These are phyloP conservation scores for Poeciliopsis paucimaculata DNA, from an alignment of 2,797 vertebrate species.

Conservation along the genomic window DNA sequence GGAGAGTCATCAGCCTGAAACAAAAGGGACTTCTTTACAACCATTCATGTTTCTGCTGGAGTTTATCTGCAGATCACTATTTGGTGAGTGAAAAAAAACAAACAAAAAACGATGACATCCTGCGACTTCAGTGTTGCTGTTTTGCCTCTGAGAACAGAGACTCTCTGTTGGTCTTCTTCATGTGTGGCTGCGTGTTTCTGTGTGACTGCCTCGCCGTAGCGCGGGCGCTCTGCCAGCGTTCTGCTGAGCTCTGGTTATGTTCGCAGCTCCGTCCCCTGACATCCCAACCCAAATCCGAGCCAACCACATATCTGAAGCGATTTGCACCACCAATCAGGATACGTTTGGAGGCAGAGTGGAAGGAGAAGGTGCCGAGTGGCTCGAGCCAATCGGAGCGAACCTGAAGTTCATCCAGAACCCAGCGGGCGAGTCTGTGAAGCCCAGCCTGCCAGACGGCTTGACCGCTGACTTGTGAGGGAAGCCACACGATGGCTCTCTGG, in stretches of 20 bases:
- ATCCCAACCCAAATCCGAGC: constrained; percentile 69
- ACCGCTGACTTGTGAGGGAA: constrained; percentile 57
- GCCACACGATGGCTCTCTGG: constrained; percentile 44
- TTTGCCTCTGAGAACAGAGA: constrained; percentile 27
- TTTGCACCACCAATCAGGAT: constrained; percentile 68
- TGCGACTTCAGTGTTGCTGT: constrained; percentile 19
- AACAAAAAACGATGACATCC: not conserved
- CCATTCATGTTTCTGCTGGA: constrained; percentile 48
- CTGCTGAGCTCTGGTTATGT: constrained; percentile 71
- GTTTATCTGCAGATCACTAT: constrained; percentile 7
- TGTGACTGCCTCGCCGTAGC: constrained; percentile 62
- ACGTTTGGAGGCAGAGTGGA: constrained; percentile 44
- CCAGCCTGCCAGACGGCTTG: constrained; percentile 68
- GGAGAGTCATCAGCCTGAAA: constrained; percentile 47
- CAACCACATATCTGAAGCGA: constrained; percentile 60
- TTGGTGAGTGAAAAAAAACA: not conserved
- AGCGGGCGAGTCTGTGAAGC: constrained; percentile 71
- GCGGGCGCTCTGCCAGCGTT: constrained; percentile 76
- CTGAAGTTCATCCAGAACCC: constrained; percentile 64
- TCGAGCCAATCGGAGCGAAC: constrained; percentile 64
- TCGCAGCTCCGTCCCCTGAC: constrained; percentile 75
- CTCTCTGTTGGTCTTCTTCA: constrained; percentile 34
- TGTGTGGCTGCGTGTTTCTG: constrained; percentile 37
- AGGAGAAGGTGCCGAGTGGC: constrained; percentile 29
- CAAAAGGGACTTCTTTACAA: constrained; percentile 37